Evolutionary conservation across 1,140 invertebrate species (phyloP).

Genomic region (Scaptomyza montana): DNA sequence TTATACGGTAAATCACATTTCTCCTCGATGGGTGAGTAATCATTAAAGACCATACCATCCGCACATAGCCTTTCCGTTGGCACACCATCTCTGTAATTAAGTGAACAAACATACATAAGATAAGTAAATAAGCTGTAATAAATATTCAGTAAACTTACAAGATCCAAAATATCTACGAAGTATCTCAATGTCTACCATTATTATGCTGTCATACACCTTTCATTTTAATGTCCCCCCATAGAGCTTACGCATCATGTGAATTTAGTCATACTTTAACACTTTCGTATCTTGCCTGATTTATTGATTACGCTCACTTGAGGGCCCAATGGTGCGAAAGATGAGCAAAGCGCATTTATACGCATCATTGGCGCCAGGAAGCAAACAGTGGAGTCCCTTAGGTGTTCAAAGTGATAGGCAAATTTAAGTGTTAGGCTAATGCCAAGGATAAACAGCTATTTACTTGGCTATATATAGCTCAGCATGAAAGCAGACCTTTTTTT

Average conservation of each 20-base stretch:
- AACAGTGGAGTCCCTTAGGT: conserved; percentile 1
- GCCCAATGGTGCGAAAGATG: conserved; percentile 35
- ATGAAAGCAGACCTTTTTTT: too few species aligned
- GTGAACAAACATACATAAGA: background rate
- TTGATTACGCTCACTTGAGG: conserved; percentile 33
- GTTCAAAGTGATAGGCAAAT: conserved; percentile 1
- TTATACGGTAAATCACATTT: conserved; percentile 95
- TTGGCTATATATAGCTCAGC: too few species aligned
- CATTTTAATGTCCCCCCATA: background rate
- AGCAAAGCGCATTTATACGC: conserved; percentile 37
- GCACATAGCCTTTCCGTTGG: conserved; percentile 92
- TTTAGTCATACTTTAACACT: conserved; percentile 44
- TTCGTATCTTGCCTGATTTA: conserved; percentile 33
- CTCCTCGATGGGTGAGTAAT: conserved; percentile 91
- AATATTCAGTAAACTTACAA: background rate
- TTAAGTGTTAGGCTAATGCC: background rate
- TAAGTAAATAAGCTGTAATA: conserved; percentile 1
- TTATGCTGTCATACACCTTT: background rate
- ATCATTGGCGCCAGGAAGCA: conserved; percentile 19
- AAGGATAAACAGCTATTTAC: background rate
- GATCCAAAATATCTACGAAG: too few species aligned
- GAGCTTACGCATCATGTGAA: conserved; percentile 13
- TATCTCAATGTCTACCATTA: background rate
- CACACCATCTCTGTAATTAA: conserved; percentile 86
- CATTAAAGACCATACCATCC: conserved; percentile 96